Evolutionary conservation across 2,113 vertebrate species (phyloP).

Genomic region (Todiramphus saurophagus): DNA sequence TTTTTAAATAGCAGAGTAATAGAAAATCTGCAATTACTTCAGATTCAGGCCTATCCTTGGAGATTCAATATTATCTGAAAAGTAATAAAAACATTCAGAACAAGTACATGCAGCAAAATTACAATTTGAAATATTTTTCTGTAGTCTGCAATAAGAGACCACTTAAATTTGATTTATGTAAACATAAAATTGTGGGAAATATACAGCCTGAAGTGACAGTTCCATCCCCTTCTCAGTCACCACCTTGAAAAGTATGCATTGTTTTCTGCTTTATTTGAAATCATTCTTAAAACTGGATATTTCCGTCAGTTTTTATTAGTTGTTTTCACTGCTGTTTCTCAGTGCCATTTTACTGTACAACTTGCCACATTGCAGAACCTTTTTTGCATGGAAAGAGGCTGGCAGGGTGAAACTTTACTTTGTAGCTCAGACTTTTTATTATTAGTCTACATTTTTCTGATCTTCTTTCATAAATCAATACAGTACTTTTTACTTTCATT

Average conservation of each 20-base stretch:
- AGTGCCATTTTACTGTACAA: not conserved
- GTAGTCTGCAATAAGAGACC: not conserved
- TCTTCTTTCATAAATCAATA: not conserved
- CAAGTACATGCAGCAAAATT: not conserved
- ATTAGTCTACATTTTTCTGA: not conserved
- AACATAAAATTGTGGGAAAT: slow-evolving; percentile 8
- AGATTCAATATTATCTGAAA: slow-evolving; percentile 14
- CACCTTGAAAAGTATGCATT: not conserved
- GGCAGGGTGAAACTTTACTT: not conserved
- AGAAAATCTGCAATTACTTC: slow-evolving; percentile 3
- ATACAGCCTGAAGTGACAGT: not conserved
- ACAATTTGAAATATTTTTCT: not conserved
- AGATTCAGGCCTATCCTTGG: not conserved
- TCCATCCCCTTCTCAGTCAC: not conserved
- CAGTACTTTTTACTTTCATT: not conserved
- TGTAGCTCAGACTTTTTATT: not conserved
- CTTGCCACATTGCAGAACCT: not conserved
- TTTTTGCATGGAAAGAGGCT: not conserved
- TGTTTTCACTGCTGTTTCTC: not conserved
- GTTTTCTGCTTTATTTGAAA: not conserved
- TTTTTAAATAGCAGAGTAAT: slow-evolving; percentile 5
- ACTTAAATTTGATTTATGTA: not conserved
- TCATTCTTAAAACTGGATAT: not conserved
- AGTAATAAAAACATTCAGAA: slow-evolving; percentile 10
- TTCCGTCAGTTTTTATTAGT: not conserved